Conservation (phyloP, 2,113 vertebrate genomes). For the Phyllopteryx taeniolatus region DNA sequence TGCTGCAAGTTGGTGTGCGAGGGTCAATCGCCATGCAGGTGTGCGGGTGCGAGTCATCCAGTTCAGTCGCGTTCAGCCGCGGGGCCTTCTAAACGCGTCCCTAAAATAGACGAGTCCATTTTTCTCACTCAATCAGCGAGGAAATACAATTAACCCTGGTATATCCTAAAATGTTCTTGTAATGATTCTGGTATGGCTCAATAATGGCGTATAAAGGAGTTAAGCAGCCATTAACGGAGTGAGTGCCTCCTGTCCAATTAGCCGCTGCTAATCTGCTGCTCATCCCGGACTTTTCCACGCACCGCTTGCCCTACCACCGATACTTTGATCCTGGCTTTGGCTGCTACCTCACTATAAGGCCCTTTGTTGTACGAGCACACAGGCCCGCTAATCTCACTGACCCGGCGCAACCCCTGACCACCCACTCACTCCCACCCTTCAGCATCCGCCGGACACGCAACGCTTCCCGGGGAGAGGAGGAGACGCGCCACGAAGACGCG, state of each 20-base stretch:
- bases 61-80: too few species aligned
- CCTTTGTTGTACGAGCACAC: constrained; percentile 47
- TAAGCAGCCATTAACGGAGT: constrained; percentile 47
- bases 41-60: too few species aligned
- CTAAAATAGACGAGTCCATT: too few species aligned
- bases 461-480: constrained; percentile 65
- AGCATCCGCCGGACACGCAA: constrained; percentile 61
- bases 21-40: too few species aligned
- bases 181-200: background rate
- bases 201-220: constrained; percentile 6
- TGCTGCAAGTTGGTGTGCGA: too few species aligned
- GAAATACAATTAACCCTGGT: background rate
- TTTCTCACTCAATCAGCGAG: background rate
- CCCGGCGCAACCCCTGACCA: constrained; percentile 75
- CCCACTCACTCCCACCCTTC: constrained; percentile 62
- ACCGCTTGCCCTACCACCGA: constrained; percentile 73
- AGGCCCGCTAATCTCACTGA: constrained; percentile 71
- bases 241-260: constrained; percentile 68
- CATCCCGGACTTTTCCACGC: constrained; percentile 62
- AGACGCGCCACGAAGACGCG: background rate
- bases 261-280: constrained; percentile 65
- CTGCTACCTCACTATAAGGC: constrained; percentile 57
- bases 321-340: constrained; percentile 73
- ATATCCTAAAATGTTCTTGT: background rate
- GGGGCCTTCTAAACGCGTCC: too few species aligned